These are phyloP conservation scores for Dexiosoma caninum DNA, from an alignment of 2,888 invertebrate genomes.

Conservation along the genomic window DNA sequence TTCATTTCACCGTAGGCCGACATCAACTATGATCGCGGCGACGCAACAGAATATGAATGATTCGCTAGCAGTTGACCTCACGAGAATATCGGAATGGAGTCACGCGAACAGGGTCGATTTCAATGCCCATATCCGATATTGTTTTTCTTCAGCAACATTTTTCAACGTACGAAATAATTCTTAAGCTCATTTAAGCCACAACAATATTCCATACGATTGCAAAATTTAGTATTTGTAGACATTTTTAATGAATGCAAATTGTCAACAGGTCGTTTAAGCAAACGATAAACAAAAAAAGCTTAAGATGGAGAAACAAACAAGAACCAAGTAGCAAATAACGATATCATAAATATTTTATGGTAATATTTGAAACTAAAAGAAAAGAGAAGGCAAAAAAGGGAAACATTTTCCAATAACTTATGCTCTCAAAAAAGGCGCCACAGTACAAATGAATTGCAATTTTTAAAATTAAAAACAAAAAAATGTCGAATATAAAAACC, in stretches of 20 bases:
- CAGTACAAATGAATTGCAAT: not conserved
- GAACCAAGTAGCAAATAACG: not conserved
- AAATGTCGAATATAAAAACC: too few species aligned
- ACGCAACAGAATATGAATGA: too few species aligned
- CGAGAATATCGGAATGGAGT: too few species aligned
- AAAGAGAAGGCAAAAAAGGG: not conserved
- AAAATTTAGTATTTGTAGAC: slow-evolving; percentile 63
- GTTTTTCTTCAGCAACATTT: not conserved
- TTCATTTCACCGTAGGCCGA: too few species aligned
- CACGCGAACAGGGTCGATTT: too few species aligned
- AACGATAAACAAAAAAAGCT: not conserved
- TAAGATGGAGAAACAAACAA: not conserved
- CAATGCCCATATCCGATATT: not conserved
- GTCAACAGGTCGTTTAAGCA: slow-evolving; percentile 71
- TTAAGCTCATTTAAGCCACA: slow-evolving; percentile 44
- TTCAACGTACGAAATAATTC: not conserved
- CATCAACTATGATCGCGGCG: too few species aligned
- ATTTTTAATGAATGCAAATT: slow-evolving; percentile 74
- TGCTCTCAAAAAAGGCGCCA: slow-evolving; percentile 56
- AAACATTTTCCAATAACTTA: slow-evolving; percentile 40
- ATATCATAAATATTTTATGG: slow-evolving; percentile 50
- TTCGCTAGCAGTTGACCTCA: too few species aligned
- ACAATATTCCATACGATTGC: slow-evolving; percentile 19
- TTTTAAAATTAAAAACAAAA: not conserved
- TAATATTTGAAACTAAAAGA: slow-evolving; percentile 27